Base-by-base conservation (phyloP, 2,797 vertebrate species). In the Pogoniulus pusillus region DNA sequence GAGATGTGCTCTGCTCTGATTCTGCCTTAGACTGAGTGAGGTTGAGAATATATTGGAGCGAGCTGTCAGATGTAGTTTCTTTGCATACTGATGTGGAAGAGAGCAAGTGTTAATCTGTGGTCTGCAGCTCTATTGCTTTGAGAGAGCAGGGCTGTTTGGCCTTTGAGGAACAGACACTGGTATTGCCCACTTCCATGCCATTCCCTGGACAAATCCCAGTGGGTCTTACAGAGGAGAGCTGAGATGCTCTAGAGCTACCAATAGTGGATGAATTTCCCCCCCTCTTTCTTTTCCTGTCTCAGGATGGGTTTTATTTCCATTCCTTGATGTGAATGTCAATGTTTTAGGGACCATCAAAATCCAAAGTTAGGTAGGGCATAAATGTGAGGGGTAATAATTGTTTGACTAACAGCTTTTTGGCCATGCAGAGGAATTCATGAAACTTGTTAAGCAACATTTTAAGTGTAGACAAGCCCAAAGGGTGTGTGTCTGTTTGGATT, bases 341-440 rank as follows among this genome's bases (percentile, higher is more conserved):
- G 26, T 75, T 85, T 57, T 83, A 85, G 86, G 91, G 84, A 91
- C 91, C 90, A 88, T 91, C 10, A 86, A 85, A 89, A 80, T 85
- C 64, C 66, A 47, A 83, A 66, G 68, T 81, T 88, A 62, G 53
- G 37, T 78, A 86, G 74, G 60, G 70, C 68, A 43, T 79, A 82
- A 85, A 54, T 86, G 54, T 79, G 20, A 54, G 43, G 39, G 27
- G 8, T 76, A 26, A 59, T 82, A 63, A 35, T 64, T 57, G 58
- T 19, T 87, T 80, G 37, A 85, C 37, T 69, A 63, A 82, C 4
- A 70, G 20, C 43, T 71, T 83, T 84, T 64, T 73, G 57, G 35
- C 8, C 32, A 29, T 3, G 2, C 13, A 24, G 45, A 87, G 70
- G 4, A 70, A 45, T 63, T 85, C 12, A n/a, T 37, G 32, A 78